phyloP scores from a whole-genome alignment of 1,140 invertebrate genomes.

The Ips typographus region DNA sequence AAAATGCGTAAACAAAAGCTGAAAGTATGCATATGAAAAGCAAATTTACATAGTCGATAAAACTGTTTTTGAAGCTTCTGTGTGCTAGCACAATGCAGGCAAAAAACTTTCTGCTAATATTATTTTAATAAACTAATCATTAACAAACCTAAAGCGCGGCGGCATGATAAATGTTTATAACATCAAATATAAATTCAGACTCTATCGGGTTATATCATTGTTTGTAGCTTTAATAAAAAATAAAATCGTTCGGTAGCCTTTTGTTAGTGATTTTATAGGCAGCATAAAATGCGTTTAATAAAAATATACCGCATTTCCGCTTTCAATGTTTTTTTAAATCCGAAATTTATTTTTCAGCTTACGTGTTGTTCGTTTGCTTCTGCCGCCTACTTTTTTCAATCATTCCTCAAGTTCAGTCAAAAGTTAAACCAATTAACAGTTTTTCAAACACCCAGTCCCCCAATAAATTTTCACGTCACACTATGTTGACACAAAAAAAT shows the following conservation, averaged over 20 bases:
- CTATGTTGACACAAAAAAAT: no score
- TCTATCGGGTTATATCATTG: conserved; percentile 12
- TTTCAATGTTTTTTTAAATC: no score
- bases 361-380: no score
- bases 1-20: not conserved
- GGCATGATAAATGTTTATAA: conserved; percentile 24
- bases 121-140: conserved; percentile 28
- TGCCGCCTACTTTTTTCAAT: no score
- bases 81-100: conserved; percentile 3
- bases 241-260: conserved; percentile 14
- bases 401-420: no score
- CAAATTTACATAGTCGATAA: conserved; percentile 21
- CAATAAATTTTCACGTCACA: no score
- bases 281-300: conserved; percentile 19
- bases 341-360: no score
- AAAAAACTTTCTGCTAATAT: conserved; percentile 25
- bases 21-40: conserved; percentile 21
- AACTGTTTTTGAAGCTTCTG: conserved; percentile 19
- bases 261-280: conserved; percentile 14
- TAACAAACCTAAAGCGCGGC: conserved; percentile 16
- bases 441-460: no score
- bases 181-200: conserved; percentile 20
- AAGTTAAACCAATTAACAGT: no score
- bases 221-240: conserved; percentile 17
- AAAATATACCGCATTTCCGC: conserved; percentile 13